Evolutionary conservation across 2,113 vertebrate genomes (phyloP).

Genomic region (Protomyctophum bolini): DNA sequence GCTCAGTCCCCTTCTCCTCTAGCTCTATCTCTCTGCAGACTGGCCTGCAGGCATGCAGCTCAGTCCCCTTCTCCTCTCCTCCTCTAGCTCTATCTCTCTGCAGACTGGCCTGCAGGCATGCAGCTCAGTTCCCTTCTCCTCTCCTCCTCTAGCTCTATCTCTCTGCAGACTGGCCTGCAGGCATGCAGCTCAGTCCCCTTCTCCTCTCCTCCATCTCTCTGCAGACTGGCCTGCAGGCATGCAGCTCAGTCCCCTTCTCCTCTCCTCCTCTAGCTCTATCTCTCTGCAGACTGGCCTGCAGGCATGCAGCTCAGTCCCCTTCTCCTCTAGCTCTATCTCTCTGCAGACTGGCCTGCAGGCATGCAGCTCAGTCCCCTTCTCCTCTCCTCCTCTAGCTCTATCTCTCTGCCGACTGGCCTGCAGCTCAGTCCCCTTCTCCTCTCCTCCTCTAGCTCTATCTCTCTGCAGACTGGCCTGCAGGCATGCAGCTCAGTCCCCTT

Average conservation of each 20-base stretch:
- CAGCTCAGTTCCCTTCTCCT: constrained; percentile 65
- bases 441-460: too few relatives aligned
- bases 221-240: constrained; percentile 58
- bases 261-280: too few relatives aligned
- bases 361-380: constrained; percentile 68
- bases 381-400: too few relatives aligned
- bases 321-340: too few relatives aligned
- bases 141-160: too few relatives aligned
- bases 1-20: constrained; percentile 65
- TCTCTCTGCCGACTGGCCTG: constrained; percentile 32
- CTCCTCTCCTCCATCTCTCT: too few relatives aligned
- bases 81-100: too few relatives aligned
- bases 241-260: constrained; percentile 66
- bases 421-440: constrained; percentile 66
- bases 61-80: constrained; percentile 64
- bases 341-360: constrained; percentile 56
- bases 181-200: constrained; percentile 69
- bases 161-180: constrained; percentile 46
- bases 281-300: constrained; percentile 44
- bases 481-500: constrained; percentile 69
- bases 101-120: constrained; percentile 60
- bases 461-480: constrained; percentile 46
- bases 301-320: constrained; percentile 69
- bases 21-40: too few relatives aligned
- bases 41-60: constrained; percentile 64